phyloP scores from a whole-genome alignment of 2,888 invertebrate species.

The Dyspetes luteomarginatus region DNA sequence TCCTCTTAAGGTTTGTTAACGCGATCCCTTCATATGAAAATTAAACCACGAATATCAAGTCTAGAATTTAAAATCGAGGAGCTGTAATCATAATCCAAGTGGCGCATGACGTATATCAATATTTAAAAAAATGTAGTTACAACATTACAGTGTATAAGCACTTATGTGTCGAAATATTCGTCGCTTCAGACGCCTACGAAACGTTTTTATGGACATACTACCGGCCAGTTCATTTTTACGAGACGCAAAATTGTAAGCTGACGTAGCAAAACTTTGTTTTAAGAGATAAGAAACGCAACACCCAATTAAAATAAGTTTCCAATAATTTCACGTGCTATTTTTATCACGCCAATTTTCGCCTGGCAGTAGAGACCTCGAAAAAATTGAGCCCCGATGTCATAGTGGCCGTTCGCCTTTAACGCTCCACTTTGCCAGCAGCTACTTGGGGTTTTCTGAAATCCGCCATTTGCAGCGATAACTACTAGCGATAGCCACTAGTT shows the following conservation, averaged over 20 bases:
- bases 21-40: not conserved
- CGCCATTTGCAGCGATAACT: slow-evolving; percentile 30
- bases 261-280: not conserved
- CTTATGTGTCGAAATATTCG: not conserved
- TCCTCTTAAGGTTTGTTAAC: not conserved
- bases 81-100: too few species aligned
- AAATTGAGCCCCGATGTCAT: slow-evolving; percentile 16
- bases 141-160: too few species aligned
- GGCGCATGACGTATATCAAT: too few species aligned
- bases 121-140: too few species aligned
- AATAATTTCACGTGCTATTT: not conserved
- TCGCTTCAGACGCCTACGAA: not conserved
- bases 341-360: too few species aligned
- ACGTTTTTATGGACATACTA: not conserved
- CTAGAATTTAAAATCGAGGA: not conserved
- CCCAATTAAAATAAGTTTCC: not conserved
- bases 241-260: not conserved
- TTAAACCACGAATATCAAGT: not conserved
- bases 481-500: not conserved
- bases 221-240: not conserved
- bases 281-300: not conserved
- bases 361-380: slow-evolving; percentile 1
- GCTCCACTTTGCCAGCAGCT: not conserved
- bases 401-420: slow-evolving; percentile 37
- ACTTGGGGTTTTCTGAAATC: slow-evolving; percentile 43